A percentile compares a stretch with the other conserved stretches of the same genome.
These are phyloP conservation scores for Antechinus stuartii DNA, from an alignment of 2,113 vertebrate genomes.

Conservation along the genomic window DNA sequence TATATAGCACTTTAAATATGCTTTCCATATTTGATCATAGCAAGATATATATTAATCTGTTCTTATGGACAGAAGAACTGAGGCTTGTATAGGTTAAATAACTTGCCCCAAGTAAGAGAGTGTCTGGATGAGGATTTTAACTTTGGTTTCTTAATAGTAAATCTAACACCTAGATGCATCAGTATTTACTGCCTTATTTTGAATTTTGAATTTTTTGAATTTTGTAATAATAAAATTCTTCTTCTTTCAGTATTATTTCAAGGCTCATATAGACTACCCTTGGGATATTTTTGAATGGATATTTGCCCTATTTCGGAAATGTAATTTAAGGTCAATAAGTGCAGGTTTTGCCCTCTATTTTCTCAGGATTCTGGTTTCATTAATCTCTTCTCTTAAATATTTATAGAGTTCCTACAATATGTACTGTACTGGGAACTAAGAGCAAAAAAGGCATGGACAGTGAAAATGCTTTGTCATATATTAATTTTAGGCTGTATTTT, in stretches of 20 bases:
- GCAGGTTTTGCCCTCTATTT: not conserved
- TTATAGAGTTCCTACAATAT: not conserved
- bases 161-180: too few relatives aligned
- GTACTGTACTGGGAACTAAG: too few relatives aligned
- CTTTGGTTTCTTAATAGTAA: too few relatives aligned
- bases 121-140: too few relatives aligned
- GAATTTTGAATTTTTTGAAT: not conserved
- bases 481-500: too few relatives aligned
- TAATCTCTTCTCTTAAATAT: slow-evolving; percentile 14
- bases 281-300: slow-evolving; percentile 25
- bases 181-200: not conserved
- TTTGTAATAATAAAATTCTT: slow-evolving; percentile 11
- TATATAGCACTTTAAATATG: too few relatives aligned
- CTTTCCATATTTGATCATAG: not conserved
- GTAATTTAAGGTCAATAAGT: not conserved
- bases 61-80: too few relatives aligned
- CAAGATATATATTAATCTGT: too few relatives aligned
- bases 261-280: not conserved
- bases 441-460: too few relatives aligned
- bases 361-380: not conserved
- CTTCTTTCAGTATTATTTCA: slow-evolving; percentile 20
- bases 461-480: too few relatives aligned
- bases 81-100: too few relatives aligned
- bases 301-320: not conserved
- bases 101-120: too few relatives aligned